Evolutionary conservation across 2,888 invertebrate species (phyloP), one percentile per base, ranked within the genome.

Genomic region (Ellobium chinense): DNA sequence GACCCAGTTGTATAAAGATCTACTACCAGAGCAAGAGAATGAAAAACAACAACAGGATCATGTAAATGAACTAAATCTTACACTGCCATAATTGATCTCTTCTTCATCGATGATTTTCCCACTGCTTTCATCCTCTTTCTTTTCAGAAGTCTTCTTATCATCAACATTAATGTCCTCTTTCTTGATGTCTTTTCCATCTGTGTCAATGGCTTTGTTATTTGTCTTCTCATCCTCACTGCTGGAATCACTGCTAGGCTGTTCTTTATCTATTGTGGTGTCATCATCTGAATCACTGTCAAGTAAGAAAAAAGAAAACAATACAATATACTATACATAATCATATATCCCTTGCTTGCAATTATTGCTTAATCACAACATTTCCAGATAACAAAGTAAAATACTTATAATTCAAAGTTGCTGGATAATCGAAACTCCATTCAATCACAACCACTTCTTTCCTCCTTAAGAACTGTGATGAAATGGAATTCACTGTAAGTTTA

Each of bases 31-130:
- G n/a, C 12, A 12, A 4, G 24, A n/a, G 12, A 5, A 5, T 12
- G 4, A 58, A 12, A 12, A 12, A 58, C 24, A n/a, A 58, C 7
- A 58, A 58, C 4, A n/a, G 3, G 4, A 58, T n/a, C 5, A 58
- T n/a, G 4, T n/a, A 24, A 58, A 58, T 4, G 58, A 58, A 36
- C 24, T 27, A 18, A 2, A 5, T 24, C 70, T 70, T 58, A 70
- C 54, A 31, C 21, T 58, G 46, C 75, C 65, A 7, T 46, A 12
- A n/a, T 75, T 34, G 14, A 31, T 9, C 3, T 65, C 65, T 75
- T 75, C 75, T 5, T 75, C 75, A 18, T 54, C 65, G 18, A 65
- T 31, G 21, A 39, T 63, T 24, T 39, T 46, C 29, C 46, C 75
- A 31, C 1, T 31, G 29, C 14, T 70, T 24, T 14, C 46, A 39